Conservation (phyloP, 2,888 invertebrate species). For the Alviniconcha strummeri region DNA sequence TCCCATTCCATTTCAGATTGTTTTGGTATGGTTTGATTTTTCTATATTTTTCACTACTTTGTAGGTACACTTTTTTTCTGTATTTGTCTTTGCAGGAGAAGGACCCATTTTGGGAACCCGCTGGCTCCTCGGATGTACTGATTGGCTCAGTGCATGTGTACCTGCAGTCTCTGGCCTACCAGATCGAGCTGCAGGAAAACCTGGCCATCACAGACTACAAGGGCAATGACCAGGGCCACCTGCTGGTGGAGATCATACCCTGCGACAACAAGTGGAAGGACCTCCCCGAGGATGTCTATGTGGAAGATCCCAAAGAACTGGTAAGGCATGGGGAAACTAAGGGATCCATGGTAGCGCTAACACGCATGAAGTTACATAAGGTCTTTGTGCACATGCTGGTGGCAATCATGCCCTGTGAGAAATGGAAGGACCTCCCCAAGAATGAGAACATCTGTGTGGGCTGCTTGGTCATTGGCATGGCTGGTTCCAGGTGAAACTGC, state of each 20-base stretch:
- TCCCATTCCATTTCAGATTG: too few relatives aligned
- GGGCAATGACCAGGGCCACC: slow-evolving; percentile 61
- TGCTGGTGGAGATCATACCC: slow-evolving; percentile 61
- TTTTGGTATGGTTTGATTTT: too few relatives aligned
- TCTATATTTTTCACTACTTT: too few relatives aligned
- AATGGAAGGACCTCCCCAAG: too few relatives aligned
- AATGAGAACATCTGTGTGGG: too few relatives aligned
- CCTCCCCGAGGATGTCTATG: slow-evolving; percentile 75
- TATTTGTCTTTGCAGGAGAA: slow-evolving; percentile 53
- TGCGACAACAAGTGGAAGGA: slow-evolving; percentile 74
- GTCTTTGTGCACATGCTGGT: background rate
- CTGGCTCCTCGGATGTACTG: slow-evolving; percentile 57
- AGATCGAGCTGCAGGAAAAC: slow-evolving; percentile 64
- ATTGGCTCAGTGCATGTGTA: slow-evolving; percentile 68
- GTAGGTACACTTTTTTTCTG: too few relatives aligned
- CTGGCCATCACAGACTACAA: slow-evolving; percentile 65
- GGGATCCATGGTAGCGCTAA: too few relatives aligned
- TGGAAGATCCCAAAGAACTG: slow-evolving; percentile 76
- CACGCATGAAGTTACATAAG: background rate
- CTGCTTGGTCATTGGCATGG: too few relatives aligned
- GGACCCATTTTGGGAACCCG: slow-evolving; percentile 72
- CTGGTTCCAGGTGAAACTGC: too few relatives aligned
- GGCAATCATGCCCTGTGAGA: too few relatives aligned
- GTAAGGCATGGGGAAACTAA: slow-evolving; percentile 43
- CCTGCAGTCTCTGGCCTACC: slow-evolving; percentile 68